A percentile compares a stretch with the other conserved stretches of the same genome.
These are phyloP conservation scores for Uria aalge DNA, from an alignment of 2,113 vertebrate species.

Conservation along the genomic window DNA sequence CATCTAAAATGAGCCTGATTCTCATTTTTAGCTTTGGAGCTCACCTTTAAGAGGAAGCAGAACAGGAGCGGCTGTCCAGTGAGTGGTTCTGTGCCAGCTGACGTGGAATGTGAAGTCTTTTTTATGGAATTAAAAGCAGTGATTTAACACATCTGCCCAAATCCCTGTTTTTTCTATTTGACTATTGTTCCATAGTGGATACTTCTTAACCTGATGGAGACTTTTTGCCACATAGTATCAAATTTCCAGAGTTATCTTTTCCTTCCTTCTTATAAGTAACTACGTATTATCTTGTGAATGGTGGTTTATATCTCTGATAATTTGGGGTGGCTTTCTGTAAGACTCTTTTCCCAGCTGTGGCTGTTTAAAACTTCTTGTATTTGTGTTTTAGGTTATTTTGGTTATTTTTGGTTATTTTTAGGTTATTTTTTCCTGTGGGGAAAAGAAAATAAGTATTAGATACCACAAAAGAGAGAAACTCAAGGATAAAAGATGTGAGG, in stretches of 20 bases:
- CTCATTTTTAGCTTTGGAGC: slow-evolving; percentile 11
- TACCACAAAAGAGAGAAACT: not conserved
- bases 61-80: not conserved
- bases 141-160: slow-evolving; percentile 24
- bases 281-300: not conserved
- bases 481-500: not conserved
- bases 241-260: not conserved
- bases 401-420: no score
- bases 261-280: not conserved
- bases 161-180: not conserved
- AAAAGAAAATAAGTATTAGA: not conserved
- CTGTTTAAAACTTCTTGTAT: not conserved
- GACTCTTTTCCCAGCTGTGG: not conserved
- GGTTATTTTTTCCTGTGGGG: not conserved
- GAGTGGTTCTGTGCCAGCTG: slow-evolving; percentile 30
- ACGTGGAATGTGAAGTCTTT: slow-evolving; percentile 25
- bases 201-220: not conserved
- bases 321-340: not conserved
- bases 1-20: not conserved
- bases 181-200: not conserved
- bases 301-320: not conserved
- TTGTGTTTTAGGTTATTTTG: not conserved
- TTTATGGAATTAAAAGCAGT: not conserved
- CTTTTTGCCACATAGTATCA: not conserved
- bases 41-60: slow-evolving; percentile 31